Evolutionary conservation across 2,888 invertebrate genomes (phyloP), one percentile per base, ranked within the genome.

Genomic region (Copidosoma aretas): DNA sequence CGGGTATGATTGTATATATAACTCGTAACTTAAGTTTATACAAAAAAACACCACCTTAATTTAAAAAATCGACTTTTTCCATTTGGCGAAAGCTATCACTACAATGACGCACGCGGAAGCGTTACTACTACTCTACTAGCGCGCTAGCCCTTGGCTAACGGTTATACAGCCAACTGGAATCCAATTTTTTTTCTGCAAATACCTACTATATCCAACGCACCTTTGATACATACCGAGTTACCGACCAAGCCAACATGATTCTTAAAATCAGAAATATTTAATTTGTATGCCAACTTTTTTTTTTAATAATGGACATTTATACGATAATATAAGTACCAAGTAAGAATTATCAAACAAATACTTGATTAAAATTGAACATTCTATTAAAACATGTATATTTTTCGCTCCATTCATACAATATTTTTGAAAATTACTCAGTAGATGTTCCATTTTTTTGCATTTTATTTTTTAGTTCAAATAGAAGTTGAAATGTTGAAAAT

Each of bases 61-160:
- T 60, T 61, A 3, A 63, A 67, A 64, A 64, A 67, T 58, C 22
- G 67, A 70, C 53, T 51, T 25, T 58, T 52, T 58, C 32, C 19
- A 25, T 32, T 32, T 32, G 32, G 32, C 32, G 49, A 19, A 53
- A 70, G 46, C 58, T 41, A 39, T 61, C 66, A 24, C 52, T 10
- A 19, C 41, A 43, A 57, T 53, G 61, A 64, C 41, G 61, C 53
- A 58, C 64, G 14, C 46, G 15, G 19, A 60, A 54, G 21, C 39
- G 41, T 56, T 52, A 61, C 56, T 39, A 12, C 39, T 24, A 22
- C 54, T 61, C 53, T 54, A 52, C 51, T 52, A n/a, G 52, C 32
- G 15, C 22, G n/a, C 60, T 49, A 68, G 60, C 64, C 64, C 64
- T 68, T 68, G 46, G 51, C 54, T 64, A 68, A 64, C 51, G 60